Evolutionary conservation across 35 echinoderm and acorn worm genomes (phyloP).

Genomic region (Apostichopus parvimensis): DNA sequence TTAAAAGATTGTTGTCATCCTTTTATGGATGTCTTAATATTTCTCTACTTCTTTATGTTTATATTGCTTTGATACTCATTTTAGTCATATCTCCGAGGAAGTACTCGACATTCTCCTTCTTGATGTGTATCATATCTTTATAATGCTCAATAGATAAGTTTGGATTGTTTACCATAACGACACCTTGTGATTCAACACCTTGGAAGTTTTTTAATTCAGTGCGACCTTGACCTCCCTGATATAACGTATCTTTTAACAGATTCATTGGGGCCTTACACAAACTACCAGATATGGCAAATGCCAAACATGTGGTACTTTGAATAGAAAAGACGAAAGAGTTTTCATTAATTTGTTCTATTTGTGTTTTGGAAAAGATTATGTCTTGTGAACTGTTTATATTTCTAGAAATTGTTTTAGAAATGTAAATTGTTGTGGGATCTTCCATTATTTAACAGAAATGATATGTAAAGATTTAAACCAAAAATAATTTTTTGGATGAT

Average conservation of each 20-base stretch:
- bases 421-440: background rate
- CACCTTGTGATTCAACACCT: too few species aligned
- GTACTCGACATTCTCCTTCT: background rate
- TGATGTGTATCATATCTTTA: background rate
- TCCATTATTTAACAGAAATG: background rate
- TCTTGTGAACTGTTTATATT: background rate
- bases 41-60: too few species aligned
- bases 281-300: background rate
- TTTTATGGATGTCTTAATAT: too few species aligned
- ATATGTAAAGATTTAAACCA: background rate
- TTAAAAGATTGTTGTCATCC: too few species aligned
- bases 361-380: background rate
- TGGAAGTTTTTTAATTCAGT: too few species aligned
- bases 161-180: too few species aligned
- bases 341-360: background rate
- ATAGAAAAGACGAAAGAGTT: background rate
- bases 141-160: background rate
- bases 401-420: conserved; percentile 7
- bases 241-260: background rate
- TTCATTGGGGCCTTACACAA: conserved; percentile 2
- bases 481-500: background rate
- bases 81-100: background rate
- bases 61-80: background rate
- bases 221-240: background rate
- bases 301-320: background rate